Evolutionary conservation across 2,888 invertebrate species (phyloP).

Genomic region (Tridacna crocea): DNA sequence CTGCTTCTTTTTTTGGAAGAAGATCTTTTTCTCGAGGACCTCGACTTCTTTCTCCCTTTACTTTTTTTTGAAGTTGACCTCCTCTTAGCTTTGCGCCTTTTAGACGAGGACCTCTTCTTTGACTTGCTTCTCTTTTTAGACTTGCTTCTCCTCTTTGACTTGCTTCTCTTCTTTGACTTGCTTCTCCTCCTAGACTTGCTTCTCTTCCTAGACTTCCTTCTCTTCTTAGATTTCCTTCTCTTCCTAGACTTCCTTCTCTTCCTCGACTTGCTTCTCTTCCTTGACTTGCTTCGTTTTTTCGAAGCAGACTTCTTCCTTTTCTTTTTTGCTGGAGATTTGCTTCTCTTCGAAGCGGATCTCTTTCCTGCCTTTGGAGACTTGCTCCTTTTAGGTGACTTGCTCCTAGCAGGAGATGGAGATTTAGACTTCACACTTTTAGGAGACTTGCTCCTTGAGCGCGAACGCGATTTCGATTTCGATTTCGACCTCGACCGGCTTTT

Average conservation of each 20-base stretch:
- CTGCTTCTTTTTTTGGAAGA: constrained; percentile 40
- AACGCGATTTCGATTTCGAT: constrained; percentile 27
- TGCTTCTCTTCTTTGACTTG: constrained; percentile 41
- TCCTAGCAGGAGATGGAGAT: constrained; percentile 22
- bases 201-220: constrained; percentile 38
- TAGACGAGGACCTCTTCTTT: constrained; percentile 43
- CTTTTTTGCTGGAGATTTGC: constrained; percentile 27
- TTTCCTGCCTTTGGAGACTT: constrained; percentile 36
- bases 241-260: constrained; percentile 11
- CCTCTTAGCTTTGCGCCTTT: constrained; percentile 37
- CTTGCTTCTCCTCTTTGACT: constrained; percentile 36
- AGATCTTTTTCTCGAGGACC: constrained; percentile 46
- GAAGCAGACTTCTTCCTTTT: constrained; percentile 29
- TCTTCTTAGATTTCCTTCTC: constrained; percentile 38
- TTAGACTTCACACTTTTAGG: too few species aligned
- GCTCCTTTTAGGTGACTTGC: constrained; percentile 40
- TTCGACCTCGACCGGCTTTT: constrained; percentile 40
- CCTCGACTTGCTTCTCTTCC: constrained; percentile 29
- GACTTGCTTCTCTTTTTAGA: constrained; percentile 51
- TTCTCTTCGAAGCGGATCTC: constrained; percentile 42
- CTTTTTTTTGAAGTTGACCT: constrained; percentile 45
- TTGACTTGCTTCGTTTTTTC: constrained; percentile 31
- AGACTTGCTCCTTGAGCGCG: constrained; percentile 41
- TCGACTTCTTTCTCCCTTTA: constrained; percentile 35
- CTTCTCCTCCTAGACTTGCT: constrained; percentile 44